Evolutionary conservation across 2,888 invertebrate genomes (phyloP), one percentile per base, ranked within the genome.

Genomic region (Erebia epiphron): DNA sequence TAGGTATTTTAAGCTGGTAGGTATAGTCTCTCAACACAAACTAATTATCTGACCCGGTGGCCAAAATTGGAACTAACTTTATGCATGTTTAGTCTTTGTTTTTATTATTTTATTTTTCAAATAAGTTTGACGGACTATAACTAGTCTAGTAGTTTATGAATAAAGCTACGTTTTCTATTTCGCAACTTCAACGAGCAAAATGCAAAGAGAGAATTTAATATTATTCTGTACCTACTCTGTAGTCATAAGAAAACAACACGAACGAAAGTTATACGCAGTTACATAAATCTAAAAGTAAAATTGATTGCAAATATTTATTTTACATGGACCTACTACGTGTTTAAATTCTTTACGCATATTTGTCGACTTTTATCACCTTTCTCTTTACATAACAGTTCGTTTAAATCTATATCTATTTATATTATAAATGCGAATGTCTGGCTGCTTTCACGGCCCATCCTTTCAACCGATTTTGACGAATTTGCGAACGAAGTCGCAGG

Each of bases 361-460:
- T 50, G 70, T 50, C 54, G 16, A 68, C 50, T 66, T 64, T 72
- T 70, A 64, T 63, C 69, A 65, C 65, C 69, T 73, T 73, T 73
- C 73, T 72, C 69, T 70, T 72, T 66, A 67, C 58, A 72, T 73
- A 64, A 71, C 67, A 60, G 41, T 41, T 18, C 13, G 54, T 43
- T n/a, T 4, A 14, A 14, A 50, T 11, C 13, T 13, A 46, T 46
- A 46, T 3, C 11, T 46, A 46, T 46, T 35, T 35, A 35, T 35
- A 35, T 35, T 35, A 35, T 35, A 35, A 35, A 35, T 35, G 35
- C 35, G 35, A 35, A 35, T 35, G 35, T 35, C 35, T 35, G 35
- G 5, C 35, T 35, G 35, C 35, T 35, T 35, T 35, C 35, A 5
- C 35, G 7, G 35, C 35, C 35, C 35, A 35, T 26, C 26, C 4